Conservation (phyloP, 2,888 invertebrate genomes). For the Priocnemis perturbator region DNA sequence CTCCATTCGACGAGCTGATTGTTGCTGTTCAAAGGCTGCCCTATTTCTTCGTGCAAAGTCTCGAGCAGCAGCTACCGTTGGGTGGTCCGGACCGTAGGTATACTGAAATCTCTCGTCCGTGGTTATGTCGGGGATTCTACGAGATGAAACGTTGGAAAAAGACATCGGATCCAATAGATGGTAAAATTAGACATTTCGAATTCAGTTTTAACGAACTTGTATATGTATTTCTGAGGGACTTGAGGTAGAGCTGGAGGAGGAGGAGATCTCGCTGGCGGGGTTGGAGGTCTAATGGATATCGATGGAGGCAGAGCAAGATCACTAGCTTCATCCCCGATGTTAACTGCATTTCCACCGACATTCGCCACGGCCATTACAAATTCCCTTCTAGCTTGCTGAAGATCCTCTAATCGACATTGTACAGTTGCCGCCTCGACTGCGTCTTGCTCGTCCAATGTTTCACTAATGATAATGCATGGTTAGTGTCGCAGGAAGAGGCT, state of each 20-base stretch:
- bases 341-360: constrained; percentile 53
- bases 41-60: constrained; percentile 40
- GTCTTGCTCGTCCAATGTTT: constrained; percentile 61
- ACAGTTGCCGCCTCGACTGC: constrained; percentile 57
- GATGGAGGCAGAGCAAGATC: constrained; percentile 21
- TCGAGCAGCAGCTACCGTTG: constrained; percentile 57
- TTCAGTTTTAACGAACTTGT: background rate
- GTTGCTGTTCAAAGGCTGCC: constrained; percentile 31
- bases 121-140: constrained; percentile 48
- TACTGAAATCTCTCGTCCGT: constrained; percentile 41
- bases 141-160: background rate
- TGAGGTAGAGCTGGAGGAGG: background rate
- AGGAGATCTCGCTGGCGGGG: background rate
- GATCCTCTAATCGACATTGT: constrained; percentile 57
- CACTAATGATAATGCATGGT: constrained; percentile 29
- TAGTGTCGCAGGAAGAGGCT: background rate
- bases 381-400: constrained; percentile 68
- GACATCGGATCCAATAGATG: background rate
- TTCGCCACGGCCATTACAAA: constrained; percentile 66
- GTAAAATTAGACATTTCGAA: no score
- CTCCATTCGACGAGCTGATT: constrained; percentile 41
- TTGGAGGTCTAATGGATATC: background rate
- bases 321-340: constrained; percentile 41
- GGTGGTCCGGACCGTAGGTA: constrained; percentile 55
- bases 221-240: background rate